phyloP scores from a whole-genome alignment of 1,140 invertebrate species.

The Drosophila sproati region DNA sequence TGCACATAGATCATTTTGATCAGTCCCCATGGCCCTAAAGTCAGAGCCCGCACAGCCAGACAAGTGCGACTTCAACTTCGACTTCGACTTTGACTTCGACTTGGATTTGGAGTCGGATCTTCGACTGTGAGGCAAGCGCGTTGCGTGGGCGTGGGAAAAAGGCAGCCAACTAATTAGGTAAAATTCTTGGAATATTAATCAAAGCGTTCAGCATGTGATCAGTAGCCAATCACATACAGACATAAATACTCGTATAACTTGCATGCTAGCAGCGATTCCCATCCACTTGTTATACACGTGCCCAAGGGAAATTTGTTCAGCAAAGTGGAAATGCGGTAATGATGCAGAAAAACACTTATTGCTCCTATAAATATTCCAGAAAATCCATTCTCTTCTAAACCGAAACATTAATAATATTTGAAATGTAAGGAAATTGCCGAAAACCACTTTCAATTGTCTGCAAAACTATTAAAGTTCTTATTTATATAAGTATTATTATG shows the following conservation, averaged over 20 bases:
- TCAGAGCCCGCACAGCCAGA: conserved; percentile 16
- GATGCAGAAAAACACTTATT: no score
- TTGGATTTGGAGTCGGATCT: neutral
- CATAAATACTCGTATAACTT: no score
- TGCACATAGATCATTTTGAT: conserved; percentile 66
- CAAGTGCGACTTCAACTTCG: conserved; percentile 52
- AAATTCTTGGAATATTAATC: neutral
- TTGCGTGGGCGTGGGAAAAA: conserved; percentile 77
- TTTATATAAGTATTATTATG: no score
- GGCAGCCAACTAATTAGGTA: conserved; percentile 64
- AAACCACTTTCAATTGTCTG: no score
- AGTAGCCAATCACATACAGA: conserved; percentile 3
- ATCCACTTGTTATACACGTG: no score
- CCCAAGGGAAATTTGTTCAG: neutral
- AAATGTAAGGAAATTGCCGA: no score
- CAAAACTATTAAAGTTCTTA: no score
- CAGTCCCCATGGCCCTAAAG: conserved; percentile 25
- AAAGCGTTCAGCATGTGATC: neutral
- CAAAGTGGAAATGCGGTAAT: no score
- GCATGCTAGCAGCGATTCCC: no score
- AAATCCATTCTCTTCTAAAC: no score
- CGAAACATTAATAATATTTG: no score
- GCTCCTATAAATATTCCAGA: no score
- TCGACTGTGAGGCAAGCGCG: neutral
- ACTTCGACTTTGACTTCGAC: neutral